Evolutionary conservation across 1,140 invertebrate genomes (phyloP), one percentile per base, ranked within the genome.

Genomic region (Euwallacea similis): DNA sequence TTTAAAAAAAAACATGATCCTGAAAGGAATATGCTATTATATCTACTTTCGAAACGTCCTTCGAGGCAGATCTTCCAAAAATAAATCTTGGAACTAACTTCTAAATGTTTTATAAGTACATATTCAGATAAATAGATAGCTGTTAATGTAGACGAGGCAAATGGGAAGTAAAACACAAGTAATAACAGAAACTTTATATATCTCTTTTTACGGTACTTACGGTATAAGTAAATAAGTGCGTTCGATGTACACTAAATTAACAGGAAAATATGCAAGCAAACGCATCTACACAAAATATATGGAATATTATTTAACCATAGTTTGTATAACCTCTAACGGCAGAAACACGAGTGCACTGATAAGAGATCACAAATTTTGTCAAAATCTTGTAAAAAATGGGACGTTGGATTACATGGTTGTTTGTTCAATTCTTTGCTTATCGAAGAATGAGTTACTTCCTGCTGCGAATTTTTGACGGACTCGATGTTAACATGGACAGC

Each of bases 221-320:
- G 76, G 73, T 76, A 75, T 72, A 63, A 72, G 74, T 76, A 77
- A 74, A 76, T 75, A 77, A 76, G 79, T 80, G 79, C 78, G 76
- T 80, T 80, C 77, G 79, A 81, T 80, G 78, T 79, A 75, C 78
- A 77, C 79, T 81, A 81, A 80, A 79, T 74, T 72, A 78, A 79
- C 72, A 67, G 54, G 58, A 79, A 74, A 75, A 73, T 73, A 73
- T 78, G 76, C 76, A 80, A 80, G 79, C 79, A 78, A 79, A 80
- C 76, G 77, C 78, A 79, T 78, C 77, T 79, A 80, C 79, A 79
- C 73, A 79, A 80, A 80, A 77, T 77, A 78, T 77, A 78, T 78
- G n/a, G 78, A 76, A 77, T 73, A 75, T 77, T 71, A 75, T 78
- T 77, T 73, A 71, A 76, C 75, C 72, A 74, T 74, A 79, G 74